These are phyloP conservation scores for Hephaestus fuliginosus DNA, from an alignment of 2,797 vertebrate genomes.

Conservation along the genomic window DNA sequence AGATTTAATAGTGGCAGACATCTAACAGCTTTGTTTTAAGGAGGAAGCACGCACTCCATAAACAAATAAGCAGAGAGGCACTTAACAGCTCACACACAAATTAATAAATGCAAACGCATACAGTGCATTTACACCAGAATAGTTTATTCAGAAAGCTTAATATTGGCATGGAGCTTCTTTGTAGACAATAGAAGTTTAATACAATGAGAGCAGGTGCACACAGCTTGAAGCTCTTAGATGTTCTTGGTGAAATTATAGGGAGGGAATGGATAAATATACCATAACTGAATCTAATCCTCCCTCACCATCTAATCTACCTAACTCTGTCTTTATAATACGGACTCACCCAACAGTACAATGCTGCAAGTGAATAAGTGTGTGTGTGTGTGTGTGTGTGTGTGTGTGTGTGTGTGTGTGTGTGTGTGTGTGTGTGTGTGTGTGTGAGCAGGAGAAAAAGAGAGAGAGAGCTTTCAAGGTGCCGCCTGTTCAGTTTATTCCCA, in stretches of 20 bases:
- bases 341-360: conserved; percentile 42
- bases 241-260: conserved; percentile 39
- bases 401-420: conserved; percentile 47
- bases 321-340: conserved; percentile 46
- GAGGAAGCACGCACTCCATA: conserved; percentile 53
- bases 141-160: not conserved
- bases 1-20: conserved; percentile 61
- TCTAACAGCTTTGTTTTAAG: conserved; percentile 57
- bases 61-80: conserved; percentile 34
- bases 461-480: conserved; percentile 77
- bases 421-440: conserved; percentile 45
- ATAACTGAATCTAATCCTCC: conserved; percentile 69
- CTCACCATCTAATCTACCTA: conserved; percentile 42
- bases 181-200: conserved; percentile 6
- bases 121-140: not conserved
- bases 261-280: conserved; percentile 62
- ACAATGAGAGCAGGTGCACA: conserved; percentile 61
- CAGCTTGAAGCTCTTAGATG: conserved; percentile 33
- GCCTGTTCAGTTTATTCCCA: conserved; percentile 79
- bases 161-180: conserved; percentile 1
- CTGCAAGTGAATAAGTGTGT: conserved; percentile 50
- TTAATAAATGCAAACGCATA: conserved; percentile 27
- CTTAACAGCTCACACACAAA: conserved; percentile 13
- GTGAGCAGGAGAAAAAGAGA: conserved; percentile 39
- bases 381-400: conserved; percentile 38